Percentiles rank a stretch among this genome's conserved stretches.
These are phyloP conservation scores for Helicorthomorpha holstii DNA, from an alignment of 1,140 invertebrate species.

Conservation along the genomic window DNA sequence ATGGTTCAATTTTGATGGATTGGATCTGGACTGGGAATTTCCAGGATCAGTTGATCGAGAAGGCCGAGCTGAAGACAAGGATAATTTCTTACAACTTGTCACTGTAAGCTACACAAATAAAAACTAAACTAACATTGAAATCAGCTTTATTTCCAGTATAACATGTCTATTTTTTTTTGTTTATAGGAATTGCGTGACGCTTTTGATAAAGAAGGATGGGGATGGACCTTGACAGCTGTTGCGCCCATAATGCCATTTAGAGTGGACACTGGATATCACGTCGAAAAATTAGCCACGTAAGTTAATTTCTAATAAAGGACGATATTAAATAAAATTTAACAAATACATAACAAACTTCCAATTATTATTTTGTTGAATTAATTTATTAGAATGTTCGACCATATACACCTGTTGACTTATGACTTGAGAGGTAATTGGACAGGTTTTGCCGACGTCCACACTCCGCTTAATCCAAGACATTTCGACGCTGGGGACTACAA, in stretches of 20 bases:
- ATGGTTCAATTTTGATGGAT: slow-evolving; percentile 15
- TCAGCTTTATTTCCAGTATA: no score
- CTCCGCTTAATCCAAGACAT: slow-evolving; percentile 53
- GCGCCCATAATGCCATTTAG: not conserved
- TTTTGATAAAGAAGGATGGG: slow-evolving; percentile 1
- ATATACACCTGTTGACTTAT: slow-evolving; percentile 76
- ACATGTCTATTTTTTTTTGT: not conserved
- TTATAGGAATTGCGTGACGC: not conserved
- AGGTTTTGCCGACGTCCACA: slow-evolving; percentile 69
- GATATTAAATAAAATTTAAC: not conserved
- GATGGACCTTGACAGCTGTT: slow-evolving; percentile 1
- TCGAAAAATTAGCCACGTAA: not conserved
- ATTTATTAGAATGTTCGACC: slow-evolving; percentile 35
- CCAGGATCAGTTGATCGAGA: not conserved
- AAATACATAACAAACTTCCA: not conserved
- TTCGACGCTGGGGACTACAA: slow-evolving; percentile 68
- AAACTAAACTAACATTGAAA: no score
- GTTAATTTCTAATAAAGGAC: not conserved
- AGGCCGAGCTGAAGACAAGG: not conserved
- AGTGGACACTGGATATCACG: not conserved
- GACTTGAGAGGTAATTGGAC: slow-evolving; percentile 84
- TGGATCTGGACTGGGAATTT: slow-evolving; percentile 19
- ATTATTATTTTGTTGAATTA: not conserved
- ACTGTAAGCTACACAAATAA: not conserved
- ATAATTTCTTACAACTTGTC: not conserved